Conservation (phyloP, 2,888 invertebrate genomes). For the Temnothorax ravouxi region DNA sequence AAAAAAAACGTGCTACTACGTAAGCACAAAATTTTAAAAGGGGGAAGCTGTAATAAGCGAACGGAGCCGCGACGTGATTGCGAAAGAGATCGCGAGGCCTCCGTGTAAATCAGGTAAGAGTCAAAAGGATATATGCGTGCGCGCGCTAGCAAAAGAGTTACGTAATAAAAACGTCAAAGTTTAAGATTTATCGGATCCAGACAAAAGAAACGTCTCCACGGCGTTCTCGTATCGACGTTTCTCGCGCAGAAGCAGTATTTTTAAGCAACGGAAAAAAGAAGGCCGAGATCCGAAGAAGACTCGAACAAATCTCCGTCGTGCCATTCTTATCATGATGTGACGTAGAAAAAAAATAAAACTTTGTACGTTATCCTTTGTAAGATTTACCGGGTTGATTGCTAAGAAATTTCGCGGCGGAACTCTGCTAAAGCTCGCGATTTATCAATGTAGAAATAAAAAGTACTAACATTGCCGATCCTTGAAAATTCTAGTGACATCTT, state of each 20-base stretch:
- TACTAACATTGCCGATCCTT: constrained; percentile 10
- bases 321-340: constrained; percentile 24
- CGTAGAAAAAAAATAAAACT: constrained; percentile 17
- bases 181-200: constrained; percentile 38
- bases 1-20: background rate
- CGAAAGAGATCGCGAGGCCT: background rate
- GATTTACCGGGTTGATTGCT: constrained; percentile 23
- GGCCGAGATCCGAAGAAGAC: constrained; percentile 1
- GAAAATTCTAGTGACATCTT: background rate
- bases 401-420: constrained; percentile 31
- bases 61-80: background rate
- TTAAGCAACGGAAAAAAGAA: constrained; percentile 11
- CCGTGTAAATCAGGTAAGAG: constrained; percentile 19
- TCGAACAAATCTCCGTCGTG: constrained; percentile 11
- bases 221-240: constrained; percentile 19
- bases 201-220: constrained; percentile 15
- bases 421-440: constrained; percentile 9
- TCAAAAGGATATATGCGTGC: constrained; percentile 36
- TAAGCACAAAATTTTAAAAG: constrained; percentile 11
- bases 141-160: constrained; percentile 28
- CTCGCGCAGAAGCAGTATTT: constrained; percentile 23
- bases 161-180: constrained; percentile 51
- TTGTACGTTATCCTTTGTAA: constrained; percentile 2
- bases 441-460: constrained; percentile 20
- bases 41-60: constrained; percentile 7